These are phyloP conservation scores for Peromyscus polionotus DNA, from an alignment of 2,113 vertebrate genomes.

Conservation along the genomic window DNA sequence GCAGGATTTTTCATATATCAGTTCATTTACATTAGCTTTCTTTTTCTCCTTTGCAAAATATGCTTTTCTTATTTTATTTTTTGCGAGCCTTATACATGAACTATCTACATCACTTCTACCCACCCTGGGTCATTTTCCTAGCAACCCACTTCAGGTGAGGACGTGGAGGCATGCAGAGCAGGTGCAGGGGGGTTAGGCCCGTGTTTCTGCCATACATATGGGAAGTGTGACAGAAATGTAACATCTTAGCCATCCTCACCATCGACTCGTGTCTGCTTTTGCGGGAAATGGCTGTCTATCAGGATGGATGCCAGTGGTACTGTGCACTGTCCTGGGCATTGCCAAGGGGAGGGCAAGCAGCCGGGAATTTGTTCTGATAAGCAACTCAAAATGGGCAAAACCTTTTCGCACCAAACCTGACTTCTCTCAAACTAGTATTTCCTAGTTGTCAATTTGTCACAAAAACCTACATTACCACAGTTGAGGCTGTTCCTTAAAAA, in stretches of 20 bases:
- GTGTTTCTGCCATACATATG: neutral
- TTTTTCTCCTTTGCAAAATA: neutral
- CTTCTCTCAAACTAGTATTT: conserved; percentile 40
- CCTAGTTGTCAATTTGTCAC: neutral
- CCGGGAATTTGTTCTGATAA: conserved; percentile 1
- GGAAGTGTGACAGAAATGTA: neutral
- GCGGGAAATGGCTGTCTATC: neutral
- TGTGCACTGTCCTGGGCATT: neutral
- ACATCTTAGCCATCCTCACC: neutral
- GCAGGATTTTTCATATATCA: conserved; percentile 27
- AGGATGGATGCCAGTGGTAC: neutral
- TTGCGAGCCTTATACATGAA: neutral
- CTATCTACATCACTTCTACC: neutral
- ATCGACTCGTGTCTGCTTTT: neutral
- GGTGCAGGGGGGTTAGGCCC: neutral
- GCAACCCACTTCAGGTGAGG: neutral
- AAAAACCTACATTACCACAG: conserved; percentile 15
- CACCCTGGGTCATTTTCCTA: neutral
- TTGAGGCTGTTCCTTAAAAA: neutral
- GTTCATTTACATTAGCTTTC: neutral
- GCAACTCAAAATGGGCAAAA: conserved; percentile 40
- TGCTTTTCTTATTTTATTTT: neutral
- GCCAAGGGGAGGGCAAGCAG: neutral
- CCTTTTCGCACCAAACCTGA: neutral
- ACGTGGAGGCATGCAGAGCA: neutral